A percentile compares a stretch with the other conserved stretches of the same genome.
phyloP scores from a whole-genome alignment of 2,113 vertebrate genomes.

The Murina feae region DNA sequence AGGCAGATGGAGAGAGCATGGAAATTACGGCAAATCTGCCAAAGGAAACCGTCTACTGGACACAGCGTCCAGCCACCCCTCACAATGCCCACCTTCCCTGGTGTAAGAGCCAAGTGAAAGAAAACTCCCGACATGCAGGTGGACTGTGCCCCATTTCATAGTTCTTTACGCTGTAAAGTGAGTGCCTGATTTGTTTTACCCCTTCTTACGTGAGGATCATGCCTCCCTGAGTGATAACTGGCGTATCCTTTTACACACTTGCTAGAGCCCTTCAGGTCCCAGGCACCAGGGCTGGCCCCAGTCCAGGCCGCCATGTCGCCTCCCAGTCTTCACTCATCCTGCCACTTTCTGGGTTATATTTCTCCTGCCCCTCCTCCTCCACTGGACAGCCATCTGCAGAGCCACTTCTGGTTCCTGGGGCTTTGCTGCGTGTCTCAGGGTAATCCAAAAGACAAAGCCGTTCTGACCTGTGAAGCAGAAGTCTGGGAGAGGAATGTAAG shows the following conservation, averaged over 20 bases:
- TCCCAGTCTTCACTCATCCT: no score
- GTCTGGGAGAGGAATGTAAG: not conserved
- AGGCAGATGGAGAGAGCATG: not conserved
- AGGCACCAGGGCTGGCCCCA: not conserved
- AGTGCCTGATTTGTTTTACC: not conserved
- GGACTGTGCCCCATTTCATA: not conserved
- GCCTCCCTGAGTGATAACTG: not conserved
- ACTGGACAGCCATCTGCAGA: rapidly evolving
- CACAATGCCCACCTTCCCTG: not conserved
- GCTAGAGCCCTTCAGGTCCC: not conserved
- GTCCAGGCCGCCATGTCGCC: not conserved
- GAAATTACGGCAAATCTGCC: not conserved
- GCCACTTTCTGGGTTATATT: not conserved
- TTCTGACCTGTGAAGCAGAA: no score
- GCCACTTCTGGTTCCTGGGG: not conserved
- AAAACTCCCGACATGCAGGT: not conserved
- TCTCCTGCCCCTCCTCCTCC: not conserved
- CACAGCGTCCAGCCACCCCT: not conserved
- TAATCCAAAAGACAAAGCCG: not conserved
- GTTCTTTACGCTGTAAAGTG: no score
- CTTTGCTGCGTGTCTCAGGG: not conserved
- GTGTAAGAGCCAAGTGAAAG: not conserved
- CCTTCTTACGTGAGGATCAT: not conserved
- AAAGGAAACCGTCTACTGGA: not conserved
- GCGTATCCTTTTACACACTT: not conserved